A percentile compares a stretch with the other conserved stretches of the same genome.
Conservation (phyloP, 2,113 vertebrate species). For the Salminus brasiliensis region DNA sequence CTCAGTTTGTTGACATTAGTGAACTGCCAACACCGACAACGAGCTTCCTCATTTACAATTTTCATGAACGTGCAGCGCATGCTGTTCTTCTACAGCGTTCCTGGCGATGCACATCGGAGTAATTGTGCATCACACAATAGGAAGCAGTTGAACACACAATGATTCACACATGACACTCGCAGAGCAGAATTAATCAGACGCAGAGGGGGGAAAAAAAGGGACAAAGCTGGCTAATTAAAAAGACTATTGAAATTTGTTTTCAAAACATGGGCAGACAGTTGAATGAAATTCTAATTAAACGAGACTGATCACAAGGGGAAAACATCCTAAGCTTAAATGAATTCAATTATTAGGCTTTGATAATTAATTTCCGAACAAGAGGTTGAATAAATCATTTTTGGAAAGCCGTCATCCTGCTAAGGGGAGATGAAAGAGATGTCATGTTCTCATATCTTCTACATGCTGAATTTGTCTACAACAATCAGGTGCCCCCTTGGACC, state of each 20-base stretch:
- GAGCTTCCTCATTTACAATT: background rate
- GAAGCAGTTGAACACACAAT: constrained; percentile 63
- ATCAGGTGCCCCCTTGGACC: background rate
- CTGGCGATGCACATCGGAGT: constrained; percentile 1
- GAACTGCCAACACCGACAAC: background rate
- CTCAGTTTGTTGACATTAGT: background rate
- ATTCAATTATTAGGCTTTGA: constrained; percentile 57
- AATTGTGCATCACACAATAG: constrained; percentile 60
- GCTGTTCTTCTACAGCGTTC: background rate
- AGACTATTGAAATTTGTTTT: constrained; percentile 65
- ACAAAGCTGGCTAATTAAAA: constrained; percentile 74
- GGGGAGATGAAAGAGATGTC: background rate
- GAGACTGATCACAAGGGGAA: constrained; percentile 63
- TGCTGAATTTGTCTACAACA: background rate
- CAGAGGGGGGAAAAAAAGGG: constrained; percentile 52
- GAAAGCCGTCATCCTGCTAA: constrained; percentile 41
- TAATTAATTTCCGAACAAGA: constrained; percentile 52
- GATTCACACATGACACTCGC: constrained; percentile 42
- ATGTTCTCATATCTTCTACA: background rate
- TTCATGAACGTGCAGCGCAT: background rate
- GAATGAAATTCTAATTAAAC: constrained; percentile 72
- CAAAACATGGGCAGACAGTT: constrained; percentile 60
- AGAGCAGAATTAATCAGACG: constrained; percentile 73
- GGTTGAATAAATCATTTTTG: constrained; percentile 46
- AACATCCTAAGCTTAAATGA: constrained; percentile 61